Evolutionary conservation across 2,113 vertebrate genomes (phyloP), one percentile per base, ranked within the genome.

Genomic region (Tylochromis polylepis): DNA sequence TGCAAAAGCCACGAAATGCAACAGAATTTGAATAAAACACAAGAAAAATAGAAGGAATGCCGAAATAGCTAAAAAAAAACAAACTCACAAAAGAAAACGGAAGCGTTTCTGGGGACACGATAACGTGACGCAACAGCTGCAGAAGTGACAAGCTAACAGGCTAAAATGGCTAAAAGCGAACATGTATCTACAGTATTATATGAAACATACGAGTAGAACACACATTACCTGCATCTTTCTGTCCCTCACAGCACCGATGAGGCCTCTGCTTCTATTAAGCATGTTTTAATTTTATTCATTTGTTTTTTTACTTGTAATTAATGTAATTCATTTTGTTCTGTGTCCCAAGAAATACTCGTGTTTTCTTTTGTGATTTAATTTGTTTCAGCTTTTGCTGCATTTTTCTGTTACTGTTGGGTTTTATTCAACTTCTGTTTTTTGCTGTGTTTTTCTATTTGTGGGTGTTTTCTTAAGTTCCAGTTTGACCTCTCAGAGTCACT

Each of bases 281-380:
- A 14, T 65, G 60, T 14, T 22, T 65, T 34, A 12, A 38, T 8
- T n/a, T 43, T 2, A 43, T 12, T 43, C 5, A 41, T 4, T 41
- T 41, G 38, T 12, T 41, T 12, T 43, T 43, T 65, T n/a, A 8
- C 2, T 38, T 65, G 60, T 38, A 38, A 65, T 65, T 31, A 65
- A 4, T 65, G 1, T 29, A 38, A 34, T 22, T 65, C 60, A 1
- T 38, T 14, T 65, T 8, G 60, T 65, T 65, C 14, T 0, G 11
- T 65, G 34, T 38, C 60, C 34, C 60, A 38, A 8, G 34, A 65
- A 65, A 65, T 20, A 65, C 60, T 38, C 34, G 2, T 65, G 60
- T 22, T 65, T 38, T 38, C 4, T 8, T 38, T 34, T 65, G 34
- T 7, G 2, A 22, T 65, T 38, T 0, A n/a, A n/a, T 65, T 34